Base-by-base conservation (phyloP, 2,113 vertebrate species). In the Nyctereutes procyonoides region DNA sequence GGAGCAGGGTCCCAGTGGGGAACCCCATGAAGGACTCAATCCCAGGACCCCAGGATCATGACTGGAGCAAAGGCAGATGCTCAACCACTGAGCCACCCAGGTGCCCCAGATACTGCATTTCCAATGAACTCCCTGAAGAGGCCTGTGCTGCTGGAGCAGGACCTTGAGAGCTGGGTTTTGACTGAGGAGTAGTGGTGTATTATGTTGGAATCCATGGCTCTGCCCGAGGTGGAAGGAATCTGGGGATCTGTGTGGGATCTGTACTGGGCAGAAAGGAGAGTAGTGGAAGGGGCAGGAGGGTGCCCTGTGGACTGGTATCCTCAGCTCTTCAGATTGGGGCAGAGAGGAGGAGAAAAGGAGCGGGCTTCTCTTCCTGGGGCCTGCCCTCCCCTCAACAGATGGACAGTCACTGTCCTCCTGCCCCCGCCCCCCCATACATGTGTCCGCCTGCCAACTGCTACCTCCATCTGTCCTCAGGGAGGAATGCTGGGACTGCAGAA, bases 401-500 rank as follows among this genome's bases (percentile, higher is more conserved):
- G 53, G 26, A 69, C 9, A 7, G 60, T 26, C 24, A 53, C 56
- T 14, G 14, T 30, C 32, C 43, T 43, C 43, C 43, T 8, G 43
- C 1, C 43, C 43, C 43, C 43, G 7, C 43, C 28, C 28, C n/a
- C 22, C 0, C 19, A 60, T 5, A 20, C 28, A 0, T 0, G 55
- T 35, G 30, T 53, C 76, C 51, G 67, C 30, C 80, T 60, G 48
- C 51, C 35, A 20, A 30, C 43, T 91, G 55, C 84, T 56, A 14
- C 77, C 65, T 65, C 67, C 13, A 2, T 38, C 26, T 32, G 32
- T 62, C 67, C 60, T 55, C 63, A 3, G 48, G 63, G 73, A 74
- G 35, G 35, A 51, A 51, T n/a, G 89, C 51, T n/a, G 65, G 35
- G 67, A 11, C 22, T 56, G 30, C 15, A 15, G 53, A n/a, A 32